Conservation (phyloP, 2,888 invertebrate genomes). For the Drosophila quasianomalipes region DNA sequence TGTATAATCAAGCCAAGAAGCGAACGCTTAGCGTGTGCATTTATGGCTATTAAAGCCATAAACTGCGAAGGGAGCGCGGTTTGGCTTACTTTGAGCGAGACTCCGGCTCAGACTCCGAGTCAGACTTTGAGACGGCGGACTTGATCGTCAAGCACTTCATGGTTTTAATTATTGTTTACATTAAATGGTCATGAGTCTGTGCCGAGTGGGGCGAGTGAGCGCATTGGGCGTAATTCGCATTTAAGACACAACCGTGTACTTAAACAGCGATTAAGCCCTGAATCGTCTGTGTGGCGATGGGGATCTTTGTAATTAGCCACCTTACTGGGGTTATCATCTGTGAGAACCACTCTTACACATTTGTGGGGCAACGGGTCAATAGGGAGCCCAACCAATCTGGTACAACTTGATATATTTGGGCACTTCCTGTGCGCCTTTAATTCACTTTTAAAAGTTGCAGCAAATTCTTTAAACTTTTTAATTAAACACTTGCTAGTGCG, state of each 20-base stretch:
- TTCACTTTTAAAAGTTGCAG: constrained; percentile 67
- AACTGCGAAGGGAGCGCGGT: constrained; percentile 40
- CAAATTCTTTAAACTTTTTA: constrained; percentile 62
- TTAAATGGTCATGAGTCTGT: constrained; percentile 79
- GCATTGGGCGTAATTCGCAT: constrained; percentile 81
- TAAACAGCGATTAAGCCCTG: constrained; percentile 77
- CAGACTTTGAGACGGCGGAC: constrained; percentile 21
- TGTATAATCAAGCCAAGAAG: constrained; percentile 57
- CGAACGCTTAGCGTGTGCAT: constrained; percentile 60
- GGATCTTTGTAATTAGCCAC: constrained; percentile 59
- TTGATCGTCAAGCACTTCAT: constrained; percentile 41
- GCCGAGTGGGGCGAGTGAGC: constrained; percentile 29
- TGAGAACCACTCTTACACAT: constrained; percentile 61
- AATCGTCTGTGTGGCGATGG: constrained; percentile 11
- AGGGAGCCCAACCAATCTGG: constrained; percentile 23
- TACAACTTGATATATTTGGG: constrained; percentile 23
- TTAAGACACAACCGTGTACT: constrained; percentile 76
- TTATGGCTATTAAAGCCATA: constrained; percentile 75
- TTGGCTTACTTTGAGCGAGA: constrained; percentile 21
- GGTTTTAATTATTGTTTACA: constrained; percentile 81
- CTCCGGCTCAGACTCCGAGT: constrained; percentile 9
- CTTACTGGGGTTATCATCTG: constrained; percentile 44
- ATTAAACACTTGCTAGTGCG: constrained; percentile 64
- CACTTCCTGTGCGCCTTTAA: constrained; percentile 72
- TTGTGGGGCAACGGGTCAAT: constrained; percentile 76